Evolutionary conservation across 2,797 vertebrate species (phyloP), one percentile per base, ranked within the genome.

Genomic region (Anomalospiza imberbis): DNA sequence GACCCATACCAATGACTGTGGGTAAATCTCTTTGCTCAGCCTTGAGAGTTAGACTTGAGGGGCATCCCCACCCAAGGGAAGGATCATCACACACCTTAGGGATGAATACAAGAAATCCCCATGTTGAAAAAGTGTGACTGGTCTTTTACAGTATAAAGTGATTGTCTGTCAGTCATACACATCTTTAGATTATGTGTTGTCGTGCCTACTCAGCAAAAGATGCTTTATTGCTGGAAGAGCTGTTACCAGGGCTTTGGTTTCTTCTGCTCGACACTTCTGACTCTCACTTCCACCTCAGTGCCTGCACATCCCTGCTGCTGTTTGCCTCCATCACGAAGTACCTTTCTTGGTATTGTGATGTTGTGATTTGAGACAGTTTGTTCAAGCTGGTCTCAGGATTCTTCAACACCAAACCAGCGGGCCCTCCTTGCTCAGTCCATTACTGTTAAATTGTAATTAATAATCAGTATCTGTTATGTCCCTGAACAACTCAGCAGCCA

Each of bases 51-150:
- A 32, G 28, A 13, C 36, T 62, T 70, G 42, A 50, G 26, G 7
- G 7, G 3, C 0, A 0, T n/a, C 19, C n/a, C 18, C 10, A 42
- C 13, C 11, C 16, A 20, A 36, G 19, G 32, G 16, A 75, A 48
- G 31, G 31, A 28, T 55, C 44, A 29, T 36, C 36, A 44, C 16
- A 40, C 15, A 44, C 32, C 24, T 63, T 51, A 25, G 20, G 9
- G 24, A 50, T 10, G 19, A 63, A 45, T 50, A 38, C 28, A 57
- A 57, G 36, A 51, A 62, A 45, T 26, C 17, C 20, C 15, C 20
- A n/a, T 2, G 0, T 2, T n/a, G 50, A 29, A 57, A 51, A 70
- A 31, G 19, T 26, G 12, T 17, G 10, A 22, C 29, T 14, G 8
- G 12, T 45, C n/a, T 63, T 45, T n/a, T 45, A 16, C 4, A n/a